A percentile compares a stretch with the other conserved stretches of the same genome.
Evolutionary conservation across 2,888 invertebrate genomes (phyloP).

Genomic region (Subacronicta megacephala): DNA sequence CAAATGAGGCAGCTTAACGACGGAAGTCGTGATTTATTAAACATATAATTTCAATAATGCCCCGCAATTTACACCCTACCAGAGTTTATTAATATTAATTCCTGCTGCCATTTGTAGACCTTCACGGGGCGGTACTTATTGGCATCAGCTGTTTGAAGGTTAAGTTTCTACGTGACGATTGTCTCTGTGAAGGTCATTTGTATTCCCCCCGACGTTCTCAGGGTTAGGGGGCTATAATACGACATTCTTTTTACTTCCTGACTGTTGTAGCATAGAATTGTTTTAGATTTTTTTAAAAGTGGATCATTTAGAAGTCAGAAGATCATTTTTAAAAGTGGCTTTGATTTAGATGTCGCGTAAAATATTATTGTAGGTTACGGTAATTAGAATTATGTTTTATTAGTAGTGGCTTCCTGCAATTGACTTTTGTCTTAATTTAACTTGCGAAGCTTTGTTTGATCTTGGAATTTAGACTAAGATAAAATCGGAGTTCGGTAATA

Average conservation of each 20-base stretch:
- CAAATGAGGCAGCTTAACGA: too few species aligned
- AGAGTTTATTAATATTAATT: conserved; percentile 32
- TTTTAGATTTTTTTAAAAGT: background rate
- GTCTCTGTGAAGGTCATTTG: conserved; percentile 20
- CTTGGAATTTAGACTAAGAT: too few species aligned
- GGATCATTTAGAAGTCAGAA: too few species aligned
- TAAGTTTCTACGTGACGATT: conserved; percentile 28
- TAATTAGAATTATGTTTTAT: too few species aligned
- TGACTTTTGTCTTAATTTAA: too few species aligned
- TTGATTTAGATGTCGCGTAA: background rate
- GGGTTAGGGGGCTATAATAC: conserved; percentile 6
- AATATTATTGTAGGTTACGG: background rate
- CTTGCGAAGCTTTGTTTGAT: too few species aligned
- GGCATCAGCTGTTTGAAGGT: conserved; percentile 27
- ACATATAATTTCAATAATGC: too few species aligned
- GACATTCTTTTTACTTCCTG: background rate
- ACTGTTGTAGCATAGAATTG: background rate
- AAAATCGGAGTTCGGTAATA: too few species aligned
- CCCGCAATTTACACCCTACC: background rate
- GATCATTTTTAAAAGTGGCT: too few species aligned
- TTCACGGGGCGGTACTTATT: conserved; percentile 14
- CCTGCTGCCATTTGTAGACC: conserved; percentile 10
- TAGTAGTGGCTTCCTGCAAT: too few species aligned
- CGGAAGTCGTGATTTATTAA: too few species aligned
- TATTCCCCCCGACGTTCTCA: conserved; percentile 12